Percentiles rank a stretch among this genome's conserved stretches.
These are phyloP conservation scores for Camponotus pennsylvanicus DNA, from an alignment of 1,140 invertebrate genomes.

Conservation along the genomic window DNA sequence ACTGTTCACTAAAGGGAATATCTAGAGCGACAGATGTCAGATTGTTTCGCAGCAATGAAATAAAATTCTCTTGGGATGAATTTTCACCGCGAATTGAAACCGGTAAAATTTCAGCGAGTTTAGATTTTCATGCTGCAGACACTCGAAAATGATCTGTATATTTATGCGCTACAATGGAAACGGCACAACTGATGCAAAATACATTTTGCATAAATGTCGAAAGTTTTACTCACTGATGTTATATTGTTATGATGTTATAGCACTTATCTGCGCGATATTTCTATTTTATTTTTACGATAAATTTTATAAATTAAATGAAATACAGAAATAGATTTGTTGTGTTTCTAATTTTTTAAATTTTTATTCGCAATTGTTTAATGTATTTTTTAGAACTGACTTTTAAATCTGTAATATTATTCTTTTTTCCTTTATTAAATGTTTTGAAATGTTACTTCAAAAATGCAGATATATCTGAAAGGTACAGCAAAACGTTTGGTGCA, in stretches of 20 bases:
- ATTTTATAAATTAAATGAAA: slow-evolving; percentile 6
- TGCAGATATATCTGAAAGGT: no score
- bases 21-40: slow-evolving; percentile 30
- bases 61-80: slow-evolving; percentile 49
- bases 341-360: neutral
- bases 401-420: neutral
- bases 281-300: neutral
- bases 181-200: neutral
- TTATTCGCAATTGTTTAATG: neutral
- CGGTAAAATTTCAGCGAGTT: slow-evolving; percentile 38
- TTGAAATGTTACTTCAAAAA: neutral
- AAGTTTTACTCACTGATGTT: slow-evolving; percentile 9
- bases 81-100: slow-evolving; percentile 45
- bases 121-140: slow-evolving; percentile 18
- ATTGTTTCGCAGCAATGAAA: slow-evolving; percentile 40
- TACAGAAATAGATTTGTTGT: neutral
- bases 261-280: neutral
- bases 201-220: slow-evolving; percentile 26
- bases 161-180: slow-evolving; percentile 31
- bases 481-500: neutral
- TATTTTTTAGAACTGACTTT: neutral
- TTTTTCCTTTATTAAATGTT: slow-evolving; percentile 24
- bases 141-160: slow-evolving; percentile 26
- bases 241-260: no score
- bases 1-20: slow-evolving; percentile 1